Base-by-base conservation (phyloP, 1,140 invertebrate genomes). In the Oryctes rhinoceros region DNA sequence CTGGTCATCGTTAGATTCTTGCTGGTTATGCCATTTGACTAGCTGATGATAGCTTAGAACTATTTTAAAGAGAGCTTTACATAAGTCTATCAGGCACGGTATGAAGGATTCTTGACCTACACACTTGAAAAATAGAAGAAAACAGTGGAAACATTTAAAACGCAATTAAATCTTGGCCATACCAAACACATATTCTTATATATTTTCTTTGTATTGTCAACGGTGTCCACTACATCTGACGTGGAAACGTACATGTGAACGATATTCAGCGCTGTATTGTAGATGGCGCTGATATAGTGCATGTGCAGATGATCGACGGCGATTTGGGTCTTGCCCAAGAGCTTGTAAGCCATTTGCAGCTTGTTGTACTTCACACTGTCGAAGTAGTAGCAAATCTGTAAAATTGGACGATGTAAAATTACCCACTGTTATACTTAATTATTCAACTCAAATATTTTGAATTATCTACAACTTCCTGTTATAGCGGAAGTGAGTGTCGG, bases 211-310 rank as follows among this genome's bases (percentile, higher is more conserved):
- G 91, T 89, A 24, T 86, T 83, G 48, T 85, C 84, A 15, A 30
- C 77, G 11, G 80, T 80, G 75, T 84, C 83, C 20, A 83, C 44
- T 6, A 82, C 48, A 71, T 86, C 84, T 0, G 81, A 59, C 30
- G 82, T 83, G 5, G 80, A 80, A 9, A 93, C 91, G 87, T 95
- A 96, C 0, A 91, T 91, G 79, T 94, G 91, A 0, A 97, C 90
- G 7, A 95, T 92, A 44, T 91, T 92, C 65, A 97, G 94, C 0
- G 97, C 94, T 11, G 93, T 94, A 84, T 96, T 97, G 83, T 98
- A 97, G 76, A 99, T 95, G 0, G 96, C 95, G 74, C 96, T 97
- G 0, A 96, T 95, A 87, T 97, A 98, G 88, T 99, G 97, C 92
- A 99, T 98, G 81, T 96, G 94, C 39, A 98, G 87, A 87, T 98